Percentiles rank a stretch among this genome's conserved stretches.
phyloP scores from a whole-genome alignment of 2,888 invertebrate species.

The Axea sp. region DNA sequence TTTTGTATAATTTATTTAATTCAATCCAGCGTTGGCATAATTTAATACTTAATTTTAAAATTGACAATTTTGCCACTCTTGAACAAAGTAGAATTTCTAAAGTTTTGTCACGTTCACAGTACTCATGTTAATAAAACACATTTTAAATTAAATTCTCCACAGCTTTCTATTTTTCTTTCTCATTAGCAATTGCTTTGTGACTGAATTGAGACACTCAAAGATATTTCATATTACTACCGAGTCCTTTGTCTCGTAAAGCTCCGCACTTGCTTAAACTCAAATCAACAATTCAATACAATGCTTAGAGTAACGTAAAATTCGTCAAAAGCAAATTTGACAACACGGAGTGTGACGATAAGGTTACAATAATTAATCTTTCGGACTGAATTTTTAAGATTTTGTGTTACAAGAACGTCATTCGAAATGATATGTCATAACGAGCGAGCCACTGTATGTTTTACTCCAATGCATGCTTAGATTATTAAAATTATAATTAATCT shows the following conservation, averaged over 20 bases:
- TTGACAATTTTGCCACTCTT: too few relatives aligned
- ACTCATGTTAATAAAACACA: too few relatives aligned
- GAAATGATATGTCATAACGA: not conserved
- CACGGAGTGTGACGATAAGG: not conserved
- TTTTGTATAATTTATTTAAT: too few relatives aligned
- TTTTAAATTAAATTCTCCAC: too few relatives aligned
- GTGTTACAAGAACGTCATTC: not conserved
- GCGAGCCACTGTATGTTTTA: conserved; percentile 6
- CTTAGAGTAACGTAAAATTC: not conserved
- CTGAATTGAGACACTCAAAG: too few relatives aligned
- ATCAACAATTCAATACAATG: not conserved
- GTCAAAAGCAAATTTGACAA: not conserved
- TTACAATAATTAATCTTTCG: conserved; percentile 1
- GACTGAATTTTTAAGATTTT: not conserved
- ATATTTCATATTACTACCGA: too few relatives aligned
- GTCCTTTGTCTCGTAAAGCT: not conserved
- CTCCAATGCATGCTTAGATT: conserved; percentile 10
- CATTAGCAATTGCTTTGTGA: too few relatives aligned
- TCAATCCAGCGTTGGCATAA: too few relatives aligned
- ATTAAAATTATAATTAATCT: conserved; percentile 16
- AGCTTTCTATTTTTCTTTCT: too few relatives aligned
- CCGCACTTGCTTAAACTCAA: not conserved
- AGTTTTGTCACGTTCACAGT: too few relatives aligned
- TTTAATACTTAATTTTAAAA: too few relatives aligned
- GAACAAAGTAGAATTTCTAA: too few relatives aligned